Base-by-base conservation (phyloP, 2,888 invertebrate genomes). In the Metopia argyrocephala region DNA sequence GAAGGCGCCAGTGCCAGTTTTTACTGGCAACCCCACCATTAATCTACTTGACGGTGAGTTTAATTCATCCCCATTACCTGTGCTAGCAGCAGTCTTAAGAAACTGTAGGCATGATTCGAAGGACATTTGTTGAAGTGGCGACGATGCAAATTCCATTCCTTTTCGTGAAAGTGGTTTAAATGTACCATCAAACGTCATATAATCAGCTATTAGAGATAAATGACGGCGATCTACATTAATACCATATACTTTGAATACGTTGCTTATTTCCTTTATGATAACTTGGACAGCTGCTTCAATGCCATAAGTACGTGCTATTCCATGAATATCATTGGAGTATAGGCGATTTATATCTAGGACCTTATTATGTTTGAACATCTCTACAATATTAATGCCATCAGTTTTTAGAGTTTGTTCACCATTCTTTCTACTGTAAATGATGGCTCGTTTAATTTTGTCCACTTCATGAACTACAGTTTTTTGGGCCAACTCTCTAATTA, bases 41-140 rank as follows among this genome's bases (percentile, higher is more conserved):
- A 98, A 89, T 81, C 96, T 94, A 86, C 97, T 94, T 0, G 98
- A 97, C 0, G 98, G 97, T 15, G 96, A 97, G 31, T 92, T 91
- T 21, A 98, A 91, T 82, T 93, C 91, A 89, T 98, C 98, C 45
- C 89, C 90, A 86, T 94, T 94, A 1, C 95, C 90, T 6, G 85
- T 85, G 2, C 89, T 86, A 4, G 94, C 90, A 0, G 95, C 94
- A 0, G 97, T 95, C 71, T 93, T 94, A 83, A 99, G 91, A 89
- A 98, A 98, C 84, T 93, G 93, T 80, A 97, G 91, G 3, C 97
- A 95, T 1, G 98, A 96, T 89, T 99, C 99, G 88, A 98, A 99
- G 0, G 97, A 97, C 96, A 99, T 99, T 91, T 98, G 98, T 89
- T 99, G 99, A 20, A 99, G 90, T 0, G 98, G 97, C 0, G 99